Percentiles rank a stretch among this genome's conserved stretches.
Evolutionary conservation across 2,113 vertebrate genomes (phyloP).

Genomic region (Nothobranchius kuhntae): DNA sequence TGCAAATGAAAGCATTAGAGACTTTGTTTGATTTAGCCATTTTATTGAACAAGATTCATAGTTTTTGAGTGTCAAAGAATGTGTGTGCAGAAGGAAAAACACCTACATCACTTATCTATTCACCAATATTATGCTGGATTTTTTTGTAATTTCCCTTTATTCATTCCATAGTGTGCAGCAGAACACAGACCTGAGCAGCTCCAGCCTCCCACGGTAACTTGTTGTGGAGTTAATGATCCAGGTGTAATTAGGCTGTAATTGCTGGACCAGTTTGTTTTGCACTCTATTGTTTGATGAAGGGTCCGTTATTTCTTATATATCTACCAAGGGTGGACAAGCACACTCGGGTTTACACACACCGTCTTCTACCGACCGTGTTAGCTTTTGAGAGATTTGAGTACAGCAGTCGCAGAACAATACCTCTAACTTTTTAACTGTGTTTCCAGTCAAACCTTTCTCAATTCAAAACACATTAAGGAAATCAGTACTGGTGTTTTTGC

Average conservation of each 20-base stretch:
- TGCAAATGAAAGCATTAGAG: background rate
- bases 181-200: slow-evolving; percentile 51
- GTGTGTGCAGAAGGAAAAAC: slow-evolving; percentile 8
- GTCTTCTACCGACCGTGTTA: slow-evolving; percentile 15
- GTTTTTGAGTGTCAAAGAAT: background rate
- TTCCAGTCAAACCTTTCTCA: background rate
- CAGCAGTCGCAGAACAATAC: slow-evolving; percentile 20
- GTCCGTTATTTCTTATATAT: slow-evolving; percentile 69
- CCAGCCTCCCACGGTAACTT: slow-evolving; percentile 61
- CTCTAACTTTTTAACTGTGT: slow-evolving; percentile 5
- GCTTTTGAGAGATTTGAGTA: slow-evolving; percentile 23
- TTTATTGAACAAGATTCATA: background rate
- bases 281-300: slow-evolving; percentile 63
- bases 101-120: slow-evolving; percentile 12
- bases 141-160: slow-evolving; percentile 40
- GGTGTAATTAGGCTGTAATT: slow-evolving; percentile 74
- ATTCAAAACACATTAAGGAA: slow-evolving; percentile 45
- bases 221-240: slow-evolving; percentile 74
- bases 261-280: slow-evolving; percentile 66
- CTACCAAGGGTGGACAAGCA: slow-evolving; percentile 50
- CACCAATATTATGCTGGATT: slow-evolving; percentile 19
- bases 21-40: background rate
- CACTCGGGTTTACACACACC: slow-evolving; percentile 24
- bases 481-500: slow-evolving; percentile 7
- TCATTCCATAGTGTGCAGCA: slow-evolving; percentile 37